Base-by-base conservation (phyloP, 2,113 vertebrate species). In the Orientallactaga bullata region DNA sequence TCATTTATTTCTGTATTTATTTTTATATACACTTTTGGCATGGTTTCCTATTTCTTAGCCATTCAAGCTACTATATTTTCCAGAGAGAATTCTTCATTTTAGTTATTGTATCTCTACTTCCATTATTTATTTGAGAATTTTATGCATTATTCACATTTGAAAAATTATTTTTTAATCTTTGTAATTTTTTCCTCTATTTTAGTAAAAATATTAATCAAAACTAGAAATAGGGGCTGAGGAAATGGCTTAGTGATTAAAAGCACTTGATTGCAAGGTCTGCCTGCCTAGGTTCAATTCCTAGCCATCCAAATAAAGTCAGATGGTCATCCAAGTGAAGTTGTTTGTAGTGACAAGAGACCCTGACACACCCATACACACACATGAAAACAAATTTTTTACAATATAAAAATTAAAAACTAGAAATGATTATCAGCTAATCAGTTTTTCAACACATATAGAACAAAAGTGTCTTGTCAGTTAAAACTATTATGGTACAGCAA, bases 1-100 rank as follows among this genome's bases (percentile, higher is more conserved):
- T 74, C 8, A 69, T 86, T 91, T 91, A 51, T 32, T n/a, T 88
- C 35, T 88, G 2, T 76, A 66, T 17, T 58, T 85, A 72, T 82
- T 91, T 94, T 37, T 1, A 37, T 24, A 37, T 90, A 51, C 77
- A 35, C 28, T 91, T 0, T 68, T 89, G 2, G 11, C 79, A 12
- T 51, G 20, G 9, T 7, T 85, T 84, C 13, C 17, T 66, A 63
- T 71, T 76, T 94, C 9, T 77, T 13, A 58, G 1, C 93, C 13
- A 32, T 2, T 51, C 13, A 63, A 78, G 23, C 17, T 90, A 2
- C 35, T 90, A 18, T 32, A 11, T 4, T 30, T n/a, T 71, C 39
- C 4, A 55, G 15, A 3, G 30, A 83, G 1, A 84, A 18, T 60
- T 74, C 39, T 78, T 86, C 35, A 91, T 79, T 94, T 76, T 88